Evolutionary conservation across 2,797 vertebrate species (phyloP).

Genomic region (Anisognathus igniventris): DNA sequence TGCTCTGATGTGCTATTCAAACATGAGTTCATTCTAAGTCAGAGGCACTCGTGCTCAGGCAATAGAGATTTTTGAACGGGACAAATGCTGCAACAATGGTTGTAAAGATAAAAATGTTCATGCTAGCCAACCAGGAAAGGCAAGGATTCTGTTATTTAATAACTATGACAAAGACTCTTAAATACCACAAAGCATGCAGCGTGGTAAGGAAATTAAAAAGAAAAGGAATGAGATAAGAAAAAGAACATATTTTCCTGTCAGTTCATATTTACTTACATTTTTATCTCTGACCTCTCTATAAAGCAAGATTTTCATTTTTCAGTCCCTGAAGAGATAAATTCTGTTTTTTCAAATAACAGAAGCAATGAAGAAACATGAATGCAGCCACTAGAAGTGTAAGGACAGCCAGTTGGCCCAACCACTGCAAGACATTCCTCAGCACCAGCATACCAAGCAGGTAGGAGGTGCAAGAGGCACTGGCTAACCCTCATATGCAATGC

Average conservation of each 20-base stretch:
- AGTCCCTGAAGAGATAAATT: background rate
- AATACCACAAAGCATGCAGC: background rate
- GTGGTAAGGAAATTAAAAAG: conserved; percentile 46
- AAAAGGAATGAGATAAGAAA: conserved; percentile 47
- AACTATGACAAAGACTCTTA: conserved; percentile 19
- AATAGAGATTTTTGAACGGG: conserved; percentile 22
- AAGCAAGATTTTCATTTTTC: background rate
- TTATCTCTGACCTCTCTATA: conserved; percentile 44
- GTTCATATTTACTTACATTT: conserved; percentile 40
- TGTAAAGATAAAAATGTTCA: conserved; percentile 38
- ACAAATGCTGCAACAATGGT: conserved; percentile 13
- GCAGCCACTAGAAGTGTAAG: background rate
- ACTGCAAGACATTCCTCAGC: background rate
- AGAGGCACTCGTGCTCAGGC: background rate
- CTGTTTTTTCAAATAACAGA: background rate
- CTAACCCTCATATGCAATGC: background rate
- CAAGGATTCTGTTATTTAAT: conserved; percentile 12
- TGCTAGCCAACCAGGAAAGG: background rate
- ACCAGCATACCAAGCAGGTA: background rate
- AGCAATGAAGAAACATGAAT: background rate
- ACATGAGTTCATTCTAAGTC: background rate
- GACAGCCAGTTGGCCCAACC: background rate
- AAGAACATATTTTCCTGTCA: conserved; percentile 14
- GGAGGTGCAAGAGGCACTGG: background rate
- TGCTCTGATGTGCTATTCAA: conserved; percentile 25